Percentiles rank a stretch among this genome's conserved stretches.
Conservation (phyloP, 2,888 invertebrate genomes). For the Melanostoma scalare region DNA sequence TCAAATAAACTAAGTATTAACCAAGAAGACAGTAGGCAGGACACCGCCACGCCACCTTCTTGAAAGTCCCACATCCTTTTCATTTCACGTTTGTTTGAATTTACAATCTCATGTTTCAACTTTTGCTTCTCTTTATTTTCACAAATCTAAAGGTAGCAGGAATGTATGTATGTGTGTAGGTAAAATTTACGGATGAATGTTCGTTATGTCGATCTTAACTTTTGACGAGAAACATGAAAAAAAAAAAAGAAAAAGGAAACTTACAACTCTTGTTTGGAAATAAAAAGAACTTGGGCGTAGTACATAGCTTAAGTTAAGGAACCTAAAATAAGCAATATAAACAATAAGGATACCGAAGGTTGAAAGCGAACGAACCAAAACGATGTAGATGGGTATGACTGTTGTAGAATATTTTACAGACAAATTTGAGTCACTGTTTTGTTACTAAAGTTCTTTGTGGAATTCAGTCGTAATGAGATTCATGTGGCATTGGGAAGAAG, state of each 20-base stretch:
- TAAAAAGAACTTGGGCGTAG: background rate
- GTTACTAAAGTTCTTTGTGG: background rate
- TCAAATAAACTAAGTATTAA: background rate
- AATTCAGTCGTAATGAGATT: background rate
- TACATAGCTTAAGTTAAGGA: background rate
- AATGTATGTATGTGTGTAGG: background rate
- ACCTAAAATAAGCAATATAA: background rate
- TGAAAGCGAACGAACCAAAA: background rate
- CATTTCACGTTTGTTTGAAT: background rate
- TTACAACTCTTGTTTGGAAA: too few species aligned
- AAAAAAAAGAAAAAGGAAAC: background rate
- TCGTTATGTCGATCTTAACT: slow-evolving; percentile 2
- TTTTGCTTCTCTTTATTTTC: background rate
- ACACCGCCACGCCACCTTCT: background rate
- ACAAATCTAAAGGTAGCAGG: background rate
- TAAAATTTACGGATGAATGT: background rate
- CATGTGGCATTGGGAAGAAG: slow-evolving; percentile 4
- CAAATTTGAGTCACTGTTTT: background rate
- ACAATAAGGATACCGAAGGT: background rate
- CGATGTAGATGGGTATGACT: background rate
- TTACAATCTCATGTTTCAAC: slow-evolving; percentile 4
- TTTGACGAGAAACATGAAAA: background rate
- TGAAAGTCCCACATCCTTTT: background rate
- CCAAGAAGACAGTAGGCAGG: background rate
- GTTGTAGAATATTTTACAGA: background rate